Conservation (phyloP, 2,113 vertebrate species). For the Illadopsis cleaveri region DNA sequence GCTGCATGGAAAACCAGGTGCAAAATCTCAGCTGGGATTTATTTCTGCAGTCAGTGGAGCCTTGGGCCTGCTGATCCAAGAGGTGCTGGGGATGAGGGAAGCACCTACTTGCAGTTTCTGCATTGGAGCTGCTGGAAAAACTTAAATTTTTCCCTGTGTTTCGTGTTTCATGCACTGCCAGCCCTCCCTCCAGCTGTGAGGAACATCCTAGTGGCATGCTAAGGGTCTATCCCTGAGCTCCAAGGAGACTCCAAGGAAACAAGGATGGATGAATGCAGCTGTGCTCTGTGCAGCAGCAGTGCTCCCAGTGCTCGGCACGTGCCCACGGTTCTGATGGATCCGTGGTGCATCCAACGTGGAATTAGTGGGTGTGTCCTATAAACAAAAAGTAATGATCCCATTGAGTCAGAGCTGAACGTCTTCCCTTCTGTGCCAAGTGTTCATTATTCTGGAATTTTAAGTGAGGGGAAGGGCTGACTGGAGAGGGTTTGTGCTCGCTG, state of each 20-base stretch:
- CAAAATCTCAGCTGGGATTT: neutral
- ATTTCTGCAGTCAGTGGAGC: neutral
- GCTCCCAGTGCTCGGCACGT: neutral
- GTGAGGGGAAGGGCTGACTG: constrained; percentile 31
- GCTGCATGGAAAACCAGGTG: neutral
- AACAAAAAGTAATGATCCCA: constrained; percentile 47
- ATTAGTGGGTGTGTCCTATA: constrained; percentile 58
- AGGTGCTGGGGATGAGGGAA: neutral
- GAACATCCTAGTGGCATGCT: neutral
- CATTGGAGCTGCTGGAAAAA: neutral
- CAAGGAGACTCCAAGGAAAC: neutral
- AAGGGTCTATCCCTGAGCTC: neutral
- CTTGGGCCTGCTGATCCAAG: neutral
- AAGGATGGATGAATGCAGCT: neutral
- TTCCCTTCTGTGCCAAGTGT: constrained; percentile 1
- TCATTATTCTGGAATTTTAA: constrained; percentile 69
- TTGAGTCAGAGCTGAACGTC: constrained; percentile 55
- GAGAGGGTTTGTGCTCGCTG: neutral
- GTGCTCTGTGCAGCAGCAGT: neutral
- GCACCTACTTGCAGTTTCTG: neutral
- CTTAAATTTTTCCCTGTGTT: neutral
- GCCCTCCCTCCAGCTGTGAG: neutral
- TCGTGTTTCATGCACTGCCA: fast-evolving
- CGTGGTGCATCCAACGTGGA: neutral
- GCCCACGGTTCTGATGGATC: neutral